A percentile compares a stretch with the other conserved stretches of the same genome.
phyloP scores from a whole-genome alignment of 2,797 vertebrate genomes.

The Chelon auratus region DNA sequence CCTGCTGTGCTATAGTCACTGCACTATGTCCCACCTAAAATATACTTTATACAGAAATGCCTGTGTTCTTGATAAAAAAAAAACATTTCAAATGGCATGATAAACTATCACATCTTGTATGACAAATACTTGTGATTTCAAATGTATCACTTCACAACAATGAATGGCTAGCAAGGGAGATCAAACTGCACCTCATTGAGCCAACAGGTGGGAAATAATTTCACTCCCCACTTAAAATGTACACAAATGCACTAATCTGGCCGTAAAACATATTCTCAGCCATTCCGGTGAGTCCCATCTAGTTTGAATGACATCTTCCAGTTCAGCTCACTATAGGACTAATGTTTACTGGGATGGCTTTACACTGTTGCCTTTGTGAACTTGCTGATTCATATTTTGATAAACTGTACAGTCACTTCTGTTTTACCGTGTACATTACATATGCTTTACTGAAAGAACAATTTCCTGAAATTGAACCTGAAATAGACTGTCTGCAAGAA shows the following conservation, averaged over 20 bases:
- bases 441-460: constrained; percentile 5
- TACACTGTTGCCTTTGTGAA: not conserved
- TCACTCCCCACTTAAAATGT: not conserved
- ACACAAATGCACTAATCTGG: not conserved
- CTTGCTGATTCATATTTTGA: constrained; percentile 12
- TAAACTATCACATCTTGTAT: too few relatives aligned
- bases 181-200: constrained; percentile 7
- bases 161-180: not conserved
- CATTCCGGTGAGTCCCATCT: not conserved
- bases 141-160: constrained; percentile 1
- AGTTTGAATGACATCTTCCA: not conserved
- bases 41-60: too few relatives aligned
- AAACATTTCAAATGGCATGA: too few relatives aligned
- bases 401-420: not conserved
- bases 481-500: constrained; percentile 34
- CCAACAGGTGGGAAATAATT: not conserved
- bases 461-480: constrained; percentile 21
- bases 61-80: not conserved
- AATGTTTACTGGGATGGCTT: not conserved
- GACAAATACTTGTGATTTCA: not conserved
- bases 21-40: too few relatives aligned
- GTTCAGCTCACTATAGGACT: not conserved
- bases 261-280: not conserved
- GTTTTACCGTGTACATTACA: constrained; percentile 17
- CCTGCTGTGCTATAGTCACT: too few relatives aligned